Evolutionary conservation across 2,113 vertebrate genomes (phyloP), one percentile per base, ranked within the genome.

Genomic region (Psephotus haematonotus): DNA sequence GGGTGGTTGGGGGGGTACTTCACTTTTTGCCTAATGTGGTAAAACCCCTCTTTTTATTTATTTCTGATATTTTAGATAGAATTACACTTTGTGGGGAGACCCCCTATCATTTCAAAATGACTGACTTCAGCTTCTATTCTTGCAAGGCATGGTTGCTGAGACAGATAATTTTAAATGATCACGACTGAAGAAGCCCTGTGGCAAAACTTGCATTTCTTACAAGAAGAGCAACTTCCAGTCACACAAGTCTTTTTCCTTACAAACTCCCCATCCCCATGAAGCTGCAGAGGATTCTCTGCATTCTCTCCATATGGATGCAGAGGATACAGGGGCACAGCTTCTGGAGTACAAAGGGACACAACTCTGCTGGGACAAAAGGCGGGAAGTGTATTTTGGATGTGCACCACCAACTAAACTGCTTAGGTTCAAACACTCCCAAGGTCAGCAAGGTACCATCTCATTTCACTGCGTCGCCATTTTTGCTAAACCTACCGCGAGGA

Each of bases 131-230:
- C 59, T 88, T 86, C 86, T 96, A 65, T 97, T 92, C 90, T 97
- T 95, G 90, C 93, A 96, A 98, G 92, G 92, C 91, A 94, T 69
- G 84, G 79, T 83, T 96, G 92, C 89, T 90, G 92, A 81, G 60
- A 91, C 1, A 82, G 93, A 79, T 88, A 90, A 97, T 86, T 95
- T 94, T 88, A 88, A 91, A 90, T 17, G 18, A 55, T 86, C 89
- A 84, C 47, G 35, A 72, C 94, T 82, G 84, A 44, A 95, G 72
- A 76, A 88, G 71, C 95, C 60, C 46, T 88, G 65, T 82, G 71
- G 82, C 70, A 96, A 95, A 97, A 96, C 69, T 67, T 75, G 46
- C 37, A 49, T 77, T 92, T 72, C 75, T 62, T 76, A 53, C 1
- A 5, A 82, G 75, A 64, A 91, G 19, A 82, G n/a, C 33, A 94